Conservation (phyloP, 2,113 vertebrate species). For the Delphinapterus leucas region DNA sequence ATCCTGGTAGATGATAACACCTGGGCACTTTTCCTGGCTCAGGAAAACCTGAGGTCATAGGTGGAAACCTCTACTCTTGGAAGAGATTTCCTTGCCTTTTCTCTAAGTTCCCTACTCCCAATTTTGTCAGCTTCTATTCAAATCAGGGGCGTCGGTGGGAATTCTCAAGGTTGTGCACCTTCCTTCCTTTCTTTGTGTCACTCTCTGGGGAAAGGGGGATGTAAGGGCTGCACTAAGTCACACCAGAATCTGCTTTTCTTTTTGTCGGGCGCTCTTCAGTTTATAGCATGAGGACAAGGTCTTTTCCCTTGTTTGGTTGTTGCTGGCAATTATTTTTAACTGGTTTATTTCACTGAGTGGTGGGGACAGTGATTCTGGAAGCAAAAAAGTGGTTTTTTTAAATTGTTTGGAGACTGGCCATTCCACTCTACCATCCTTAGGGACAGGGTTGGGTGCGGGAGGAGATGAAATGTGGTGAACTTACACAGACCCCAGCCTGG, state of each 20-base stretch:
- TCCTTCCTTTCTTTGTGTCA: not conserved
- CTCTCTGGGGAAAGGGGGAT: not conserved
- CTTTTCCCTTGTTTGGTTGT: not conserved
- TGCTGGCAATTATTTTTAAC: not conserved
- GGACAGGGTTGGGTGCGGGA: not conserved
- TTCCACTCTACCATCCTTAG: not conserved
- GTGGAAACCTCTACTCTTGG: not conserved
- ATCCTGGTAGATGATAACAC: not conserved
- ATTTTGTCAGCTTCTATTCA: not conserved
- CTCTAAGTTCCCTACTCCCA: not conserved
- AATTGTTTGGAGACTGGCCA: not conserved
- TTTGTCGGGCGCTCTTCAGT: not conserved
- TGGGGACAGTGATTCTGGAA: not conserved
- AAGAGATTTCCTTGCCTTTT: not conserved
- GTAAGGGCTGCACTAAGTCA: not conserved
- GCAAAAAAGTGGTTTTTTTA: not conserved
- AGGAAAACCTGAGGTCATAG: not conserved
- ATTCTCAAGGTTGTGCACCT: not conserved
- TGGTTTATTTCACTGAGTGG: not conserved
- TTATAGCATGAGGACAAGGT: not conserved
- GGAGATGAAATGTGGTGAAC: not conserved
- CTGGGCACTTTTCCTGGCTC: not conserved
- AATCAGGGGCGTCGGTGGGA: not conserved
- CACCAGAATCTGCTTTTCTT: not conserved
- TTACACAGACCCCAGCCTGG: not conserved